Conservation (phyloP, 2,888 invertebrate species). For the Diaphora mendica region DNA sequence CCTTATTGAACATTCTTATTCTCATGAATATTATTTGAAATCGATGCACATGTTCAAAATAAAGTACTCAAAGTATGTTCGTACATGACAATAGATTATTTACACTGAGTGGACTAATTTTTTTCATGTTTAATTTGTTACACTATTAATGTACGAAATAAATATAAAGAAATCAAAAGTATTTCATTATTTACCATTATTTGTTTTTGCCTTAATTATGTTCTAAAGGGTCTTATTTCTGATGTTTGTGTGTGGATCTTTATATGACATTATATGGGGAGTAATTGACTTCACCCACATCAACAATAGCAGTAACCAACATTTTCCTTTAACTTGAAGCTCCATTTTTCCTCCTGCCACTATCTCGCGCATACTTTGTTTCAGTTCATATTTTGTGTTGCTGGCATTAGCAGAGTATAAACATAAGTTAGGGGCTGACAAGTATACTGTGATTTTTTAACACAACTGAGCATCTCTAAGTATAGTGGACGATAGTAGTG, state of each 20-base stretch:
- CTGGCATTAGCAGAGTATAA: neutral
- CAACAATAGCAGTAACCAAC: neutral
- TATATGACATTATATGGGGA: too few relatives aligned
- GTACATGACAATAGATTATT: too few relatives aligned
- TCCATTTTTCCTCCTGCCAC: neutral
- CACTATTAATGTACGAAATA: too few relatives aligned
- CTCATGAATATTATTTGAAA: neutral
- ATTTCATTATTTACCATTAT: too few relatives aligned
- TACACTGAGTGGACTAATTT: too few relatives aligned
- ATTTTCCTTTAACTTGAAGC: neutral
- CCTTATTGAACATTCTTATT: slow-evolving; percentile 1
- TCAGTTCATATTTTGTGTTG: neutral
- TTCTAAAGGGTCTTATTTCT: too few relatives aligned
- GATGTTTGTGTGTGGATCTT: too few relatives aligned
- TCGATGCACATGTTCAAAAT: too few relatives aligned
- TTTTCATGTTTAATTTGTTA: too few relatives aligned
- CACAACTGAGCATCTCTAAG: neutral
- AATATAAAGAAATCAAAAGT: too few relatives aligned
- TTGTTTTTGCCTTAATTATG: too few relatives aligned
- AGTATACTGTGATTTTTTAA: neutral
- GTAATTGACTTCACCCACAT: neutral
- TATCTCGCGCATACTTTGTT: neutral
- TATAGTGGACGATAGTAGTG: neutral
- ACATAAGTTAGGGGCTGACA: neutral
- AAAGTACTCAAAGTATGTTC: too few relatives aligned